Evolutionary conservation across 2,888 invertebrate species (phyloP).

Genomic region (Eupithecia tripunctaria): DNA sequence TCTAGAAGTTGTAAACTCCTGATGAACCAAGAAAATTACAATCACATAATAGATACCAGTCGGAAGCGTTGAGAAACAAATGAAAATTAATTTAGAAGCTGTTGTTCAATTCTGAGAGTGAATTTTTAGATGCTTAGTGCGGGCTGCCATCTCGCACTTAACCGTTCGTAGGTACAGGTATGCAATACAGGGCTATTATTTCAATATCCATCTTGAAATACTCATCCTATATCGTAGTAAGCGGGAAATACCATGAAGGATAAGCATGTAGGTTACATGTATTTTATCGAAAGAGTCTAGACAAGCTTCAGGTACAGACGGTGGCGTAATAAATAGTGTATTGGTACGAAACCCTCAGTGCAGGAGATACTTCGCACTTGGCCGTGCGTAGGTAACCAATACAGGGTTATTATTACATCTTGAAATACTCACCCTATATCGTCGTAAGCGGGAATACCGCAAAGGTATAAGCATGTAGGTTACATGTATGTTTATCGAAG

Average conservation of each 20-base stretch:
- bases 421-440: background rate
- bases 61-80: too few relatives aligned
- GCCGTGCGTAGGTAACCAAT: background rate
- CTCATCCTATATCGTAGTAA: background rate
- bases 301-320: too few relatives aligned
- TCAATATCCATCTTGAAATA: background rate
- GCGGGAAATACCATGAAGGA: background rate
- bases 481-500: constrained; percentile 8
- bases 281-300: too few relatives aligned
- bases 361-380: background rate
- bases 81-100: too few relatives aligned
- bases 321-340: too few relatives aligned
- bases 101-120: too few relatives aligned
- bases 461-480: background rate
- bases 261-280: background rate
- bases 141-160: background rate
- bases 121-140: too few relatives aligned
- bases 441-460: background rate
- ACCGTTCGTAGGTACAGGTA: background rate
- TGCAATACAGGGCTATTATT: background rate
- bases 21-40: too few relatives aligned
- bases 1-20: background rate
- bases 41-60: too few relatives aligned
- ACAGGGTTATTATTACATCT: background rate
- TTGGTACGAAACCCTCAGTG: too few relatives aligned